Evolutionary conservation across 2,113 vertebrate genomes (phyloP), one percentile per base, ranked within the genome.

Genomic region (Halichoeres trimaculatus): DNA sequence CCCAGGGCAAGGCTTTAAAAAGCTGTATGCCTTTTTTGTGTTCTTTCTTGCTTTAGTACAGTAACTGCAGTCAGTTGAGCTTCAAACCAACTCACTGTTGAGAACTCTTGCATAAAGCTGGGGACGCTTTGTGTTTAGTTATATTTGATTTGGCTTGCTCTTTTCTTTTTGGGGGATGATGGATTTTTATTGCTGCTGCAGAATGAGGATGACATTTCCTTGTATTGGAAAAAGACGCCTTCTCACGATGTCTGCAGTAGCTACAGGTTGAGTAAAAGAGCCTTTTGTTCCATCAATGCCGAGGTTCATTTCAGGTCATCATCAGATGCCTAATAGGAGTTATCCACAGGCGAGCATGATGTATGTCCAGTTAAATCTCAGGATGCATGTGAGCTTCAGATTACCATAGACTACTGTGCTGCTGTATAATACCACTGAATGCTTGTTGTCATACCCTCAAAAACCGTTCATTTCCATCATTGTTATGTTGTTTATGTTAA

Each of bases 51-150:
- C 54, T 71, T 70, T 74, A 60, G 81, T 76, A 86, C 83, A 81
- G 87, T 85, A 91, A 85, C 89, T 71, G 71, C 78, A 77, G 83
- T 90, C 85, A 90, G 82, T 73, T 80, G 70, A 80, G 85, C 88
- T 89, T 89, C 70, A 88, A 91, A 89, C 79, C 59, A 85, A 90
- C 80, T 72, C 73, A 55, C 38, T 81, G 74, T 89, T 71, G 88
- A 83, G 76, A 53, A 47, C 81, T 53, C 22, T 38, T 40, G 64
- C 73, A 86, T 69, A 90, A 90, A 86, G 40, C 38, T 80, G 57
- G 43, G 22, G 67, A 23, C 53, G 43, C 59, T 40, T 38, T 77
- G 72, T 75, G 73, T 78, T 63, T 43, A 69, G 72, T 66, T 22
- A 38, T 38, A 35, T 78, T 85, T 73, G 43, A 57, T 81, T 69